Evolutionary conservation across 1,140 invertebrate species (phyloP), one percentile per base, ranked within the genome.

Genomic region (Zeugodacus cucurbitae): DNA sequence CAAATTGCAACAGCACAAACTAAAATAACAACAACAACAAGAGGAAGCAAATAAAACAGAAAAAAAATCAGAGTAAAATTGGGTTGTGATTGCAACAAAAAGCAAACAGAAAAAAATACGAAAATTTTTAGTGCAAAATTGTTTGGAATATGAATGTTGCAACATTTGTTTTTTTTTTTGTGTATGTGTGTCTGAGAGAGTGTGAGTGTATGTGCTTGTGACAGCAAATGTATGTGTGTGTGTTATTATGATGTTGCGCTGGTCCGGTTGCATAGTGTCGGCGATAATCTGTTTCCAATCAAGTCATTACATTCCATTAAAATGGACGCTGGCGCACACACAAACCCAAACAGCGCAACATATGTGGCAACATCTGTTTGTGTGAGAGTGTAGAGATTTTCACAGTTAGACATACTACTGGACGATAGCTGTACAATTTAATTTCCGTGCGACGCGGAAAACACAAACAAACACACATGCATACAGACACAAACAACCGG

Each of bases 301-400:
- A 82, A 82, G 74, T 82, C 74, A 82, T 82, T 82, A 82, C 74
- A 82, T 82, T 82, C 74, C 74, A 82, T 82, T 82, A 82, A 82
- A 82, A 48, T 48, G 41, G 74, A 48, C 44, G n/a, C 74, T 82
- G 1, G n/a, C 17, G n/a, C 10, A 78, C n/a, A 26, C 7, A 82
- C 41, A 48, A n/a, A n/a, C n/a, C n/a, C 70, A 70, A 1, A 70
- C 64, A 70, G 14, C 17, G 48, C 48, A 70, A 70, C 11, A 70
- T 34, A 54, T 26, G 0, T 17, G 1, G 1, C 20, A 78, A 7
- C n/a, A 26, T 11, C 7, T n/a, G n/a, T n/a, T n/a, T n/a, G n/a
- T 8, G 58, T 62, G 58, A 2, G 58, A 7, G 20, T 59, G 58
- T 62, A 11, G 58, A 62, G 48, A 54, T 17, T 4, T 10, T 10